These are phyloP conservation scores for Ovis canadensis DNA, from an alignment of 2,113 vertebrate species.

Conservation along the genomic window DNA sequence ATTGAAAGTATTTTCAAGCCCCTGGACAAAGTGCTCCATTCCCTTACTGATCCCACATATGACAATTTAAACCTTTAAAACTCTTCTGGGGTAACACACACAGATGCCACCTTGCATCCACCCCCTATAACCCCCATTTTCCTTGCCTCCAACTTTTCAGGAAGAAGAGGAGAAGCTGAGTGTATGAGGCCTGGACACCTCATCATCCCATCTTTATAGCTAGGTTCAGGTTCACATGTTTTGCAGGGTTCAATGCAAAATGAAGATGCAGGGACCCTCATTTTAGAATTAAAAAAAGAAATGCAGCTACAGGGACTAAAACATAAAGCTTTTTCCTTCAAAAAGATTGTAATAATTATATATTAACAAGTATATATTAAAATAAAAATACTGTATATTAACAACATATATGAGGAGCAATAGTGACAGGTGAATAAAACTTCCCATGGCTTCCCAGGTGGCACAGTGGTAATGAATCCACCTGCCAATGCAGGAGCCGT, in stretches of 20 bases:
- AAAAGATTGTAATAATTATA: neutral
- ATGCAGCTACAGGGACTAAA: neutral
- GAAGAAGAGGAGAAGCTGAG: neutral
- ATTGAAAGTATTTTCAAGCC: neutral
- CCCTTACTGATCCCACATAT: neutral
- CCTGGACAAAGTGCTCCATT: neutral
- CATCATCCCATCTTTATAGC: neutral
- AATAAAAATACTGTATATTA: neutral
- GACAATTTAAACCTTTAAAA: conserved; percentile 14
- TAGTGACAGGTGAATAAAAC: neutral
- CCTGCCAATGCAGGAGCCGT: neutral
- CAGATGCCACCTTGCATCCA: neutral
- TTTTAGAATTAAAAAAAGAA: neutral
- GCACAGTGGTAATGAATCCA: neutral
- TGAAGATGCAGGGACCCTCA: neutral
- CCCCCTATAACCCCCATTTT: neutral
- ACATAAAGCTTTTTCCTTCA: neutral
- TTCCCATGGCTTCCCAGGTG: neutral
- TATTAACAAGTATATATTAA: neutral
- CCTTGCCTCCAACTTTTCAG: neutral
- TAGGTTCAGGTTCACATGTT: neutral
- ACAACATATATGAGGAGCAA: neutral
- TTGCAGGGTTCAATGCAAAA: neutral
- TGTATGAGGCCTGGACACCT: neutral
- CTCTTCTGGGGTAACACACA: neutral